These are phyloP conservation scores for Halcyon smyrnensis DNA, from an alignment of 2,797 vertebrate genomes.

Conservation along the genomic window DNA sequence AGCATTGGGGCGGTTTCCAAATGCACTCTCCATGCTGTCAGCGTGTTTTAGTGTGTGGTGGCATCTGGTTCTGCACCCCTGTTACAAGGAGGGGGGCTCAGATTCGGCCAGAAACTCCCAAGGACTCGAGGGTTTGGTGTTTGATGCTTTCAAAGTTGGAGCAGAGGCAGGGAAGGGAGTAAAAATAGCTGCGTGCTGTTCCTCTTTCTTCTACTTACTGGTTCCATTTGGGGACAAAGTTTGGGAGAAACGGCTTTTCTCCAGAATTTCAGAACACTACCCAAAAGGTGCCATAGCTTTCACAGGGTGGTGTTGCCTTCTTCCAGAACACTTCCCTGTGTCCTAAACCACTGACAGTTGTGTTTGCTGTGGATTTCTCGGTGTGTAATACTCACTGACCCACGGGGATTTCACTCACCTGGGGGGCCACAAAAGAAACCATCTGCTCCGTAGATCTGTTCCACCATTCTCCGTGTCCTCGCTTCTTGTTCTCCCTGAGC, in stretches of 20 bases:
- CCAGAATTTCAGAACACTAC: not conserved
- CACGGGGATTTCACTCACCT: constrained; percentile 76
- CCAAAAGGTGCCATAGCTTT: not conserved
- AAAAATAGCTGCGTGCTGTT: not conserved
- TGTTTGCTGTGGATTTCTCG: not conserved
- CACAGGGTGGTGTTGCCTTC: not conserved
- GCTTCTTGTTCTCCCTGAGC: constrained; percentile 33
- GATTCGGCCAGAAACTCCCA: not conserved
- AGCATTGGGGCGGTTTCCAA: not conserved
- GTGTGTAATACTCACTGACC: not conserved
- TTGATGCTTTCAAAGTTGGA: not conserved
- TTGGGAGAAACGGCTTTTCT: not conserved
- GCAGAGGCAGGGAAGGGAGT: not conserved
- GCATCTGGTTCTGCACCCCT: not conserved
- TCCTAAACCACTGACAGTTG: not conserved
- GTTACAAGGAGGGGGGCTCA: not conserved
- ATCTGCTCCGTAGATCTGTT: constrained; percentile 82
- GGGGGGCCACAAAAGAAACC: constrained; percentile 92
- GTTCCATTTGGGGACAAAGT: not conserved
- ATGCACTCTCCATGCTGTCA: fast-evolving
- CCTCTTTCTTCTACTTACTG: not conserved
- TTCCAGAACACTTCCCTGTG: not conserved
- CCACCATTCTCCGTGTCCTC: constrained; percentile 89
- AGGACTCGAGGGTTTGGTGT: not conserved
- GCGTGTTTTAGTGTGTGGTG: not conserved